Evolutionary conservation across 1,140 invertebrate species (phyloP), one percentile per base, ranked within the genome.

Genomic region (Megathymus violae): DNA sequence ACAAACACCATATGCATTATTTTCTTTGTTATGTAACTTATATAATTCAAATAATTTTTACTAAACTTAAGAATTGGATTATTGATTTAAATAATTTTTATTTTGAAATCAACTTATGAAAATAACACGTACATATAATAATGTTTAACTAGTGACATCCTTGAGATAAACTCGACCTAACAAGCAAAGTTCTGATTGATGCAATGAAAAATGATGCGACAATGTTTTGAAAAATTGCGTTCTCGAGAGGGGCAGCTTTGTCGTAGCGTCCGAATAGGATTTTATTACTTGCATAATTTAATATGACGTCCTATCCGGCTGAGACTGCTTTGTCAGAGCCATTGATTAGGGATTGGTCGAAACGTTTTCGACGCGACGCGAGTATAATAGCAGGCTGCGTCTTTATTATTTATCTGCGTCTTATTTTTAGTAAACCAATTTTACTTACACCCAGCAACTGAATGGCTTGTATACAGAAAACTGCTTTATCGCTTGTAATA

Each of bases 221-320:
- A 85, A 88, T 80, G 74, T 88, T 87, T 80, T 86, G 82, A 86
- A 84, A 87, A 88, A 85, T 87, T 76, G 76, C 77, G 69, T 79
- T 50, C 74, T 77, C 54, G 46, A 65, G 66, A 74, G 71, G 81
- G 83, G 78, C 72, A 63, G 62, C 64, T 80, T 69, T 80, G 76
- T 78, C 64, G 75, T 71, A 58, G 63, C 73, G 61, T 54, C 62
- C 67, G 72, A 76, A 80, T 76, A 70, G 70, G 66, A 76, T 78
- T 89, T 88, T 86, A 88, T 88, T 84, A 83, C 82, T 82, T 80
- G 80, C 76, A 86, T 82, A 82, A 85, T 85, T 84, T 82, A 82
- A 80, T 82, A 74, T 66, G 62, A 76, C 52, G 50, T 60, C 62
- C n/a, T n/a, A n/a, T n/a, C 63, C 62, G 27, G 67, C 68, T 40